A percentile compares a stretch with the other conserved stretches of the same genome.
Conservation (phyloP, 53 echinoderm and acorn worm genomes). For the Holothuria leucospilota region DNA sequence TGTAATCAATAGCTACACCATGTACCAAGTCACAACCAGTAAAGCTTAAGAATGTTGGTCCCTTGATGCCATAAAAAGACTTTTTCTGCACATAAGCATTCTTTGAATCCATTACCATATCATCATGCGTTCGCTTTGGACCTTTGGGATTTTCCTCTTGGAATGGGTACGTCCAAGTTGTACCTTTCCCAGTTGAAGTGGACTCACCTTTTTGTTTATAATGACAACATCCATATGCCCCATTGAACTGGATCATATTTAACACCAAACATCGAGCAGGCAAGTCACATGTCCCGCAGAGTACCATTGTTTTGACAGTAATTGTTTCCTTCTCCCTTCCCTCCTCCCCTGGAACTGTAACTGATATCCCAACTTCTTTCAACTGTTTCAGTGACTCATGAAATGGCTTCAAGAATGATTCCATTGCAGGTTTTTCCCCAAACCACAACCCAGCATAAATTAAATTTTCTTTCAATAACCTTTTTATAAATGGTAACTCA, state of each 20-base stretch:
- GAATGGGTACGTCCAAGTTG: no score
- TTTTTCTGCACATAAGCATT: not conserved
- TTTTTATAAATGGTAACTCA: no score
- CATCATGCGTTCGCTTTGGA: no score
- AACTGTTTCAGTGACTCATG: not conserved
- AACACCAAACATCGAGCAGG: conserved; percentile 44
- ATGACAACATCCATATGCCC: not conserved
- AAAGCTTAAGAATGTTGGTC: not conserved
- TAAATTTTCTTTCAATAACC: no score
- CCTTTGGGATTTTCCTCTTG: no score
- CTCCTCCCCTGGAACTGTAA: not conserved
- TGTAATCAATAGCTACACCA: conserved; percentile 68
- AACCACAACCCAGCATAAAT: no score
- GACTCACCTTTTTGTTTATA: no score
- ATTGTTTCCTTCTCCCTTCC: no score
- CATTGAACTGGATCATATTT: conserved; percentile 15
- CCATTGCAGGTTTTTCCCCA: not conserved
- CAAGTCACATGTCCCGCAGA: conserved; percentile 63
- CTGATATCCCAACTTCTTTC: not conserved
- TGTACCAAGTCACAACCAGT: no score
- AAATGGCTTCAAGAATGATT: not conserved
- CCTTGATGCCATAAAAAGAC: not conserved
- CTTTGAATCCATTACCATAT: no score
- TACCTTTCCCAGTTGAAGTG: no score
- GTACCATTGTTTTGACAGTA: not conserved